A percentile compares a stretch with the other conserved stretches of the same genome.
Evolutionary conservation across 37 sponge, comb jelly and placozoan genomes (phyloP).

Genomic region (Tethya wilhelma): DNA sequence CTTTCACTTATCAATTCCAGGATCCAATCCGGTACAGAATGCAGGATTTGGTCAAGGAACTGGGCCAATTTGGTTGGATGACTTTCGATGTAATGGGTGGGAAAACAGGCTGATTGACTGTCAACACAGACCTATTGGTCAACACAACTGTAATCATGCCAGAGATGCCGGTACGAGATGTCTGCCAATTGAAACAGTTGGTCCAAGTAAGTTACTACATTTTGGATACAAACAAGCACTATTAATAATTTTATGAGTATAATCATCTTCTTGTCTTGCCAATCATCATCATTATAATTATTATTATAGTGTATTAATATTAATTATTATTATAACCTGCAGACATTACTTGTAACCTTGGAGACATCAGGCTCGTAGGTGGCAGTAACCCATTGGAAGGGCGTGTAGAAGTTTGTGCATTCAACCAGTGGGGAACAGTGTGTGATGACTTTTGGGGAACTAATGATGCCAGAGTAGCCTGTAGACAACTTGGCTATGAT

Average conservation of each 20-base stretch:
- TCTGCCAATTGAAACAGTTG: no score
- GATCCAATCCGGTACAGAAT: neutral
- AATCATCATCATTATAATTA: no score
- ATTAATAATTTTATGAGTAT: no score
- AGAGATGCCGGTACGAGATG: no score
- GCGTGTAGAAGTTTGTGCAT: constrained; percentile 29
- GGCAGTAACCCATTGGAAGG: constrained; percentile 29
- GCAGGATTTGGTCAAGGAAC: constrained; percentile 1
- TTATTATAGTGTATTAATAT: no score
- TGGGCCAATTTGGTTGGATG: neutral
- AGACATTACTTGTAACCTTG: no score
- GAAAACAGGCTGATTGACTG: neutral
- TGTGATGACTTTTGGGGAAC: constrained; percentile 1
- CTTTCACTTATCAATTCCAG: neutral
- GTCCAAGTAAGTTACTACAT: no score
- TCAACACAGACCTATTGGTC: no score
- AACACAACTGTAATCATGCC: no score
- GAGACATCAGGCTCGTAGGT: constrained; percentile 8
- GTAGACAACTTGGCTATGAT: constrained; percentile 29
- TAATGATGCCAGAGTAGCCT: constrained; percentile 16
- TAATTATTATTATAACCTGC: no score
- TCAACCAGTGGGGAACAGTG: constrained; percentile 34
- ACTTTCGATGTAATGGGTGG: neutral
- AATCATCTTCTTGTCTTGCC: no score
- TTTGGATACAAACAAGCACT: no score